These are phyloP conservation scores for Noctua janthe DNA, from an alignment of 2,888 invertebrate species.

Conservation along the genomic window DNA sequence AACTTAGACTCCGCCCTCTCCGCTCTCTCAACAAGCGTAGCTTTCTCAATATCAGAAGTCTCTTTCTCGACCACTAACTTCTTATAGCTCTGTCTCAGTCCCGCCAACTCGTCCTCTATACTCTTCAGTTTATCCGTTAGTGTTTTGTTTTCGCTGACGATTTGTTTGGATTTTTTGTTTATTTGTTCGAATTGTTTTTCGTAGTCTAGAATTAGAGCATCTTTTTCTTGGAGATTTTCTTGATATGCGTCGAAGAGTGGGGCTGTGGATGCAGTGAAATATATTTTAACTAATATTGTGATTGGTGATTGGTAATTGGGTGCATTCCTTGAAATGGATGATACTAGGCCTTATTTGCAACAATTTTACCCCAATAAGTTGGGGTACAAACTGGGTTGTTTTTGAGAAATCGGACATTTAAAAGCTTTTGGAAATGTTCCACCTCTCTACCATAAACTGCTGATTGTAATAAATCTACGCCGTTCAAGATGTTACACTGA, in stretches of 20 bases:
- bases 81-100: constrained; percentile 85
- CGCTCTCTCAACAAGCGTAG: constrained; percentile 91
- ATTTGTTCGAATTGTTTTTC: constrained; percentile 93
- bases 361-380: too few relatives aligned
- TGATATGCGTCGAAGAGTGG: constrained; percentile 95
- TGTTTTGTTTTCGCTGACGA: constrained; percentile 93
- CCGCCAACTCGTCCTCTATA: constrained; percentile 80
- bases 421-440: too few relatives aligned
- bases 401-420: too few relatives aligned
- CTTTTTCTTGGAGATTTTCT: constrained; percentile 94
- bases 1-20: constrained; percentile 93
- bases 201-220: constrained; percentile 92
- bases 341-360: too few relatives aligned
- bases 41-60: constrained; percentile 85
- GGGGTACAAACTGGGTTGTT: too few relatives aligned
- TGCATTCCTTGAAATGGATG: too few relatives aligned
- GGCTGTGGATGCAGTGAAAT: constrained; percentile 72
- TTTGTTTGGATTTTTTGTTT: constrained; percentile 93
- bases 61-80: constrained; percentile 85
- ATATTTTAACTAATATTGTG: neutral
- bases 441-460: too few relatives aligned
- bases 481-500: too few relatives aligned
- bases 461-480: too few relatives aligned
- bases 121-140: constrained; percentile 84
- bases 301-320: too few relatives aligned